Percentiles rank a stretch among this genome's conserved stretches.
phyloP scores from a whole-genome alignment of 2,888 invertebrate species.

The Hemaris fuciformis region DNA sequence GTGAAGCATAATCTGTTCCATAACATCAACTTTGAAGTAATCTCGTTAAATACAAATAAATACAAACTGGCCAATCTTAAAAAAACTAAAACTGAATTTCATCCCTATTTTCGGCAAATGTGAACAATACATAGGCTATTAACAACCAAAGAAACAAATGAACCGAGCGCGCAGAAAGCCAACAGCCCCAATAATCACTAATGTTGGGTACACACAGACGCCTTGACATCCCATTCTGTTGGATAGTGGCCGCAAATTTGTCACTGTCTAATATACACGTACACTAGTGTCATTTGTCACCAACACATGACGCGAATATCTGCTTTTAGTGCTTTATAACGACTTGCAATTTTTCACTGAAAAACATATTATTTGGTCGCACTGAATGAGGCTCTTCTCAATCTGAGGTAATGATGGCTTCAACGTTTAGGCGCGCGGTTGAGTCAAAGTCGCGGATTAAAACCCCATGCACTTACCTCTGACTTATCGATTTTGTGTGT shows the following conservation, averaged over 20 bases:
- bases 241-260: conserved; percentile 30
- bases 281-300: conserved; percentile 25
- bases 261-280: conserved; percentile 29
- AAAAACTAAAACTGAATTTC: not conserved
- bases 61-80: not conserved
- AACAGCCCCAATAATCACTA: conserved; percentile 24
- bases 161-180: conserved; percentile 1
- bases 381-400: not conserved
- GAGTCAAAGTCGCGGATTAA: too few relatives aligned
- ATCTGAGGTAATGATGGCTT: too few relatives aligned
- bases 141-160: not conserved
- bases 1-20: too few relatives aligned
- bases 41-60: too few relatives aligned
- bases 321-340: conserved; percentile 7
- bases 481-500: too few relatives aligned
- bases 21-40: too few relatives aligned
- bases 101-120: not conserved
- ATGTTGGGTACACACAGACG: conserved; percentile 30
- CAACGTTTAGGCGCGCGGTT: too few relatives aligned
- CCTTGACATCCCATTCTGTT: conserved; percentile 20
- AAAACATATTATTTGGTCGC: not conserved
- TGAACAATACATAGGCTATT: not conserved
- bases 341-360: not conserved
- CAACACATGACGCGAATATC: conserved; percentile 19
- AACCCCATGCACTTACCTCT: too few relatives aligned